Evolutionary conservation across 1,140 invertebrate genomes (phyloP), one percentile per base, ranked within the genome.

Genomic region (Sitophilus oryzae): DNA sequence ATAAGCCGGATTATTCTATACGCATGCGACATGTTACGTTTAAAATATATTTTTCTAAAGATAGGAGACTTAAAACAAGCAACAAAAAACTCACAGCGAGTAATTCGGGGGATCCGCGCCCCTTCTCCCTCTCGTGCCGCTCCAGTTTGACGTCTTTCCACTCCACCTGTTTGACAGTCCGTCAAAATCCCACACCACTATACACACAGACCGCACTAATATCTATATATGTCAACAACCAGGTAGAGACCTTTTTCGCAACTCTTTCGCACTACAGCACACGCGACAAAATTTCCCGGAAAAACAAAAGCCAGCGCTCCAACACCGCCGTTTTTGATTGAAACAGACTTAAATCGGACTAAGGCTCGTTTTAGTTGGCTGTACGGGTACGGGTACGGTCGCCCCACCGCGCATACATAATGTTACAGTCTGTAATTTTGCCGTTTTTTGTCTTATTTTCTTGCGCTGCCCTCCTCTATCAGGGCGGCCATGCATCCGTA

Each of bases 291-390:
- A 25, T 19, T 43, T 10, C 25, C 25, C 25, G 25, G n/a, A n/a
- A 37, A 36, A 49, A 38, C 38, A 57, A 52, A 42, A 64, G 48
- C 36, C 56, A 59, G 60, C 59, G 65, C 56, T n/a, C n/a, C n/a
- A n/a, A 66, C 70, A 70, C 69, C 65, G 66, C 66, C 66, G 64
- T 69, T 69, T 70, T 71, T 72, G 69, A 72, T 72, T 71, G 66
- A 65, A 69, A 72, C 70, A 71, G 69, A 71, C 68, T 70, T 71
- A 69, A 69, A 66, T 68, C 67, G 63, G 62, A 62, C 64, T 69
- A n/a, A n/a, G 61, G 61, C 62, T 62, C n/a, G n/a, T 65, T 64
- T 67, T 65, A 65, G 63, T 62, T 54, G 61, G 52, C 52, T 56
- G n/a, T n/a, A n/a, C n/a, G n/a, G n/a, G n/a, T n/a, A n/a, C n/a